Conservation (phyloP, 2,888 invertebrate species). For the Thelaira solivaga region DNA sequence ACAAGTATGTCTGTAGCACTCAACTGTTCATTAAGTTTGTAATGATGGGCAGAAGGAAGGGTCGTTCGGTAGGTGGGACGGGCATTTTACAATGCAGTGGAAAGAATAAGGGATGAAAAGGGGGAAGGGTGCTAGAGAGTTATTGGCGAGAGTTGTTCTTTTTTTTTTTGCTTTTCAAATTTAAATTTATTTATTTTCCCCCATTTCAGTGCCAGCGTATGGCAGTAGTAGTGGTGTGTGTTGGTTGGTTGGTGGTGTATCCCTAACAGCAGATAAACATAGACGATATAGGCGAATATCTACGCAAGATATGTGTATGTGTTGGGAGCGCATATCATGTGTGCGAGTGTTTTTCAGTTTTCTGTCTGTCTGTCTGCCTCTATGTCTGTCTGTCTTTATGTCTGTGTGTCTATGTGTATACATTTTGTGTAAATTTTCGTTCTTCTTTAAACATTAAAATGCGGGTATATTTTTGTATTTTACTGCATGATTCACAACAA, state of each 20-base stretch:
- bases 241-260: conserved; percentile 40
- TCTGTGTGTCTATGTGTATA: conserved; percentile 8
- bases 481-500: conserved; percentile 55
- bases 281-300: conserved; percentile 54
- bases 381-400: neutral
- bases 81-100: too few species aligned
- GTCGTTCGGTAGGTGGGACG: too few species aligned
- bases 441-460: conserved; percentile 51
- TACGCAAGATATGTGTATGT: neutral
- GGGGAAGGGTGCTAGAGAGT: neutral
- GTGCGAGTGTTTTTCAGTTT: neutral
- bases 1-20: too few species aligned
- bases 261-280: conserved; percentile 56
- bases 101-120: too few species aligned
- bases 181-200: conserved; percentile 26
- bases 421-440: conserved; percentile 46
- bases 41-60: neutral
- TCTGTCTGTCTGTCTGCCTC: neutral
- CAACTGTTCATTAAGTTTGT: conserved; percentile 4
- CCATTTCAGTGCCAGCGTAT: conserved; percentile 19
- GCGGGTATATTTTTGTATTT: conserved; percentile 59
- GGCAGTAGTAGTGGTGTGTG: conserved; percentile 14
- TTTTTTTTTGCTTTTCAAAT: conserved; percentile 15
- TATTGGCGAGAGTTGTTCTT: conserved; percentile 26
- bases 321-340: too few species aligned